Percentiles rank a stretch among this genome's conserved stretches.
Evolutionary conservation across 2,797 vertebrate genomes (phyloP).

Genomic region (Rhinoraja longicauda): DNA sequence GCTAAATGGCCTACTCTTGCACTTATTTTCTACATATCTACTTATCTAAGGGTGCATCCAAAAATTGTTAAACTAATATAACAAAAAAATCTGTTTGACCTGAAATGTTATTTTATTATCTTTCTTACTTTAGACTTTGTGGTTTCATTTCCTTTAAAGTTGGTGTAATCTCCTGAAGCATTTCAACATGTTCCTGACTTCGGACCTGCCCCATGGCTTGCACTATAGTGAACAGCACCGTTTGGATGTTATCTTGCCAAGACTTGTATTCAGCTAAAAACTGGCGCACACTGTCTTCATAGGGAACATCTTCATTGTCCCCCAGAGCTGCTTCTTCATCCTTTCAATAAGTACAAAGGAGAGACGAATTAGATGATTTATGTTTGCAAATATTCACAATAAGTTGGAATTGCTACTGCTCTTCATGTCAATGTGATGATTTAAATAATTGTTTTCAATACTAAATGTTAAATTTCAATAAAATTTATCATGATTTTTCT

Average conservation of each 20-base stretch:
- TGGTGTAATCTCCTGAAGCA: conserved; percentile 88
- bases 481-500: background rate
- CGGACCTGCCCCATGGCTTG: conserved; percentile 89
- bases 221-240: conserved; percentile 88
- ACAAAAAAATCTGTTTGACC: background rate
- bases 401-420: background rate
- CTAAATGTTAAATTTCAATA: background rate
- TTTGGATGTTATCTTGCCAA: conserved; percentile 97
- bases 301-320: conserved; percentile 87
- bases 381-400: background rate
- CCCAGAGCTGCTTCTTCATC: conserved; percentile 90
- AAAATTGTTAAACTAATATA: background rate
- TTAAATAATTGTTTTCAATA: background rate
- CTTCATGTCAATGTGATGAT: background rate
- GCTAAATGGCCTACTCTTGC: too few species aligned
- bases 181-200: conserved; percentile 82
- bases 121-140: conserved; percentile 83
- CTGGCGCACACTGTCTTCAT: conserved; percentile 90
- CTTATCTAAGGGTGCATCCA: background rate
- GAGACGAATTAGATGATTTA: background rate
- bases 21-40: too few species aligned
- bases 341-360: conserved; percentile 50
- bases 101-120: background rate
- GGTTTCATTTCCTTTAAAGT: conserved; percentile 87
- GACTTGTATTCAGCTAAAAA: conserved; percentile 93